Conservation (phyloP, 1,140 invertebrate genomes). For the Bombyx mori region DNA sequence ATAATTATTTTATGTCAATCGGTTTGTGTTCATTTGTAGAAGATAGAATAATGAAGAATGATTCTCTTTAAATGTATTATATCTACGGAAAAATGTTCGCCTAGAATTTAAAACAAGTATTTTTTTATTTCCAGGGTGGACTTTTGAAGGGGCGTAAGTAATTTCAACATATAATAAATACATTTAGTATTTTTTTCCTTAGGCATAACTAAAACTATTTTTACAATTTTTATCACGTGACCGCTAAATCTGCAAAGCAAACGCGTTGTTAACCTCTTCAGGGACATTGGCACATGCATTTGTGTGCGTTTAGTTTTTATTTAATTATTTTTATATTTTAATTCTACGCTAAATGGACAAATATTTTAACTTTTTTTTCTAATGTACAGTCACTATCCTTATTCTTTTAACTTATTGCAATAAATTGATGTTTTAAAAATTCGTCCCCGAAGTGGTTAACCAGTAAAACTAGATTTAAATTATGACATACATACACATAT, state of each 20-base stretch:
- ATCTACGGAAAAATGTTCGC: too few species aligned
- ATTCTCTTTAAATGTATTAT: slow-evolving; percentile 10
- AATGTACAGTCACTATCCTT: neutral
- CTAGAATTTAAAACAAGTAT: slow-evolving; percentile 1
- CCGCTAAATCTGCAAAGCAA: too few species aligned
- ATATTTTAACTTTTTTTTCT: too few species aligned
- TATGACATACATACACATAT: too few species aligned
- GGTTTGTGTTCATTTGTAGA: slow-evolving; percentile 47
- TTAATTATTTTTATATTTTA: too few species aligned
- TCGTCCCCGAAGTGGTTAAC: neutral
- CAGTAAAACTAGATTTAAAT: too few species aligned
- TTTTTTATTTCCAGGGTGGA: slow-evolving; percentile 35
- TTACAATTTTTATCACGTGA: too few species aligned
- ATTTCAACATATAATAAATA: slow-evolving; percentile 2
- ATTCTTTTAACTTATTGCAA: neutral
- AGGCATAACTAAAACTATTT: too few species aligned
- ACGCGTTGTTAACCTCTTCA: too few species aligned
- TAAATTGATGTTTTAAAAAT: neutral
- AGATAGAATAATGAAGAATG: slow-evolving; percentile 49
- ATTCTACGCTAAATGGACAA: too few species aligned
- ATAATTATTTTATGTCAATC: slow-evolving; percentile 8
- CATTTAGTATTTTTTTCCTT: neutral
- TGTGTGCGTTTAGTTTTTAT: too few species aligned
- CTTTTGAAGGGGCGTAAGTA: slow-evolving; percentile 38
- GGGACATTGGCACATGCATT: too few species aligned